A percentile compares a stretch with the other conserved stretches of the same genome.
These are phyloP conservation scores for Idris sp. DNA, from an alignment of 1,140 invertebrate species.

Conservation along the genomic window DNA sequence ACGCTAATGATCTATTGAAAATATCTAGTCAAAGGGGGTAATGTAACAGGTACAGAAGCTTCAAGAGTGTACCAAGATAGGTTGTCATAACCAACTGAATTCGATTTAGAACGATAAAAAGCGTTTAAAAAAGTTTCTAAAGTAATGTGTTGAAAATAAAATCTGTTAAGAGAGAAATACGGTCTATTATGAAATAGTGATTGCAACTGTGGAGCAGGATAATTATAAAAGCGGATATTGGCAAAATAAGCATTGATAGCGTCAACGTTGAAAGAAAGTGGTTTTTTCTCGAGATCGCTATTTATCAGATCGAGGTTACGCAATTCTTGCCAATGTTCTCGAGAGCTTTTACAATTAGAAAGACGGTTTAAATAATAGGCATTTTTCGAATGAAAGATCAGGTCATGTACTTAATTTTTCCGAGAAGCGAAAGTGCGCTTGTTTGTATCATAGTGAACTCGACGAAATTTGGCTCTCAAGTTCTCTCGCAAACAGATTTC, in stretches of 20 bases:
- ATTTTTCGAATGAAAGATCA: background rate
- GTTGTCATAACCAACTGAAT: background rate
- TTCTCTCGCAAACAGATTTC: background rate
- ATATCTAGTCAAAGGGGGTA: constrained; percentile 4
- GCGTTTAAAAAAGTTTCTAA: background rate
- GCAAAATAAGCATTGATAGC: too few relatives aligned
- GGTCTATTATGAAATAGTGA: background rate
- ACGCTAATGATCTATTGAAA: background rate
- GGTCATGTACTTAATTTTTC: background rate
- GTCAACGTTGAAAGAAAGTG: too few relatives aligned
- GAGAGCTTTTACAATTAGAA: too few relatives aligned
- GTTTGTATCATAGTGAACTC: background rate
- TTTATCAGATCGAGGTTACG: too few relatives aligned
- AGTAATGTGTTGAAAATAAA: constrained; percentile 4
- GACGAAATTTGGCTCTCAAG: background rate
- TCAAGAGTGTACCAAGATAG: background rate
- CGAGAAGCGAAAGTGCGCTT: too few relatives aligned
- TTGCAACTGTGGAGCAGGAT: background rate
- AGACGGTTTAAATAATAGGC: too few relatives aligned
- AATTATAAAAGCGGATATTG: too few relatives aligned
- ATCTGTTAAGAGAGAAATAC: background rate
- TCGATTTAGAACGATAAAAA: background rate
- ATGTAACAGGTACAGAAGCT: background rate
- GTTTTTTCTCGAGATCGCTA: too few relatives aligned
- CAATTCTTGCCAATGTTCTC: too few relatives aligned